phyloP scores from a whole-genome alignment of 2,888 invertebrate species.

The Hipparchia semele region DNA sequence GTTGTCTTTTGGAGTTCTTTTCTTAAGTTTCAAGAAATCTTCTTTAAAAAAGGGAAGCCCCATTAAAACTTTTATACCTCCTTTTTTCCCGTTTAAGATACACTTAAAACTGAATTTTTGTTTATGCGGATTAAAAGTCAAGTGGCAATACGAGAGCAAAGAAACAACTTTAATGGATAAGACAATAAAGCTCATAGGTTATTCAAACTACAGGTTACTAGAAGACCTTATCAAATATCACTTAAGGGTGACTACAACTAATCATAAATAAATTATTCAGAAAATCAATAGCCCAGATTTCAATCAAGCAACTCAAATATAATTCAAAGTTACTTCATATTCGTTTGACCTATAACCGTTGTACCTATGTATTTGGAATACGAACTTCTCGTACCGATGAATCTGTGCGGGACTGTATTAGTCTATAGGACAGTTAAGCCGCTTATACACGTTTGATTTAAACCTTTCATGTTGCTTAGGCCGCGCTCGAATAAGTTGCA shows the following conservation, averaged over 20 bases:
- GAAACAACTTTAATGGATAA: background rate
- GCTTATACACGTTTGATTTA: slow-evolving; percentile 15
- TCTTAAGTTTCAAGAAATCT: no score
- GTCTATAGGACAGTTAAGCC: slow-evolving; percentile 8
- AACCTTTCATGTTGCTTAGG: background rate
- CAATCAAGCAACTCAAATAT: slow-evolving; percentile 10
- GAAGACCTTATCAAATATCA: slow-evolving; percentile 12
- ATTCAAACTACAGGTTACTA: slow-evolving; percentile 2
- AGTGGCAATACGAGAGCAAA: background rate
- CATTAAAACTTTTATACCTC: background rate
- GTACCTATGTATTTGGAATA: background rate
- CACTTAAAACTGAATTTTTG: no score
- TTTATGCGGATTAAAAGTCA: background rate
- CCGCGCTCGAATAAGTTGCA: background rate
- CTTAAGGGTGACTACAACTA: background rate
- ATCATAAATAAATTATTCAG: slow-evolving; percentile 4
- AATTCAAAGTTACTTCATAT: slow-evolving; percentile 9
- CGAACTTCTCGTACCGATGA: background rate
- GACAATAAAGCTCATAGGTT: background rate
- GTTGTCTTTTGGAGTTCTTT: no score
- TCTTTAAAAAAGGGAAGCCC: no score
- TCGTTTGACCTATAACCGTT: slow-evolving; percentile 1
- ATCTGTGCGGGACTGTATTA: slow-evolving; percentile 8
- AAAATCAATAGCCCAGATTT: background rate
- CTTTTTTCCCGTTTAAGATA: no score